Conservation (phyloP, 2,888 invertebrate genomes). For the Dynastes maya region DNA sequence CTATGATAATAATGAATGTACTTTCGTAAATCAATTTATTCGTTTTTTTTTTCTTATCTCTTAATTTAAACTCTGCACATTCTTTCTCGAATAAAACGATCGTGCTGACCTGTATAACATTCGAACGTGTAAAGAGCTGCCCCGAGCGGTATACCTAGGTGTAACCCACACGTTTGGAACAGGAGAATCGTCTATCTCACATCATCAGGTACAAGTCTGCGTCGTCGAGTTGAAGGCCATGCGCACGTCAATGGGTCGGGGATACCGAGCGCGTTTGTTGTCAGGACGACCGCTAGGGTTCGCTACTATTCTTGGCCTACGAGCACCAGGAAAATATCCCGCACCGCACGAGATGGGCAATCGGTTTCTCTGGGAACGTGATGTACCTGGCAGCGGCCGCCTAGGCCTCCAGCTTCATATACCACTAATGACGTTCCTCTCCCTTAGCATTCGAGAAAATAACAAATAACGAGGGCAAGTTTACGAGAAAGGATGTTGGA, state of each 20-base stretch:
- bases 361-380: conserved; percentile 34
- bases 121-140: neutral
- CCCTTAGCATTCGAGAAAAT: conserved; percentile 16
- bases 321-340: conserved; percentile 42
- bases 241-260: conserved; percentile 62
- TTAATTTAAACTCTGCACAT: no score
- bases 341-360: conserved; percentile 10
- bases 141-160: conserved; percentile 10
- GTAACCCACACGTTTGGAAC: conserved; percentile 7
- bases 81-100: no score
- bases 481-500: conserved; percentile 9
- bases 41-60: no score
- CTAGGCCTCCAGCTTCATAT: conserved; percentile 18
- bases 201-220: conserved; percentile 52
- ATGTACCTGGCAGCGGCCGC: conserved; percentile 3
- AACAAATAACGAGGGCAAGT: conserved; percentile 28
- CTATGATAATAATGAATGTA: no score
- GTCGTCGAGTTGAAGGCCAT: conserved; percentile 63
- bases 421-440: conserved; percentile 19
- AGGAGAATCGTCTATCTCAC: conserved; percentile 35
- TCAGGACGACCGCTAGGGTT: conserved; percentile 62
- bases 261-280: conserved; percentile 52
- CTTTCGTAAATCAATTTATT: no score
- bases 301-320: conserved; percentile 44
- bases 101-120: no score